phyloP scores from a whole-genome alignment of 1,140 invertebrate species.

The Drosophila pseudoobscura region DNA sequence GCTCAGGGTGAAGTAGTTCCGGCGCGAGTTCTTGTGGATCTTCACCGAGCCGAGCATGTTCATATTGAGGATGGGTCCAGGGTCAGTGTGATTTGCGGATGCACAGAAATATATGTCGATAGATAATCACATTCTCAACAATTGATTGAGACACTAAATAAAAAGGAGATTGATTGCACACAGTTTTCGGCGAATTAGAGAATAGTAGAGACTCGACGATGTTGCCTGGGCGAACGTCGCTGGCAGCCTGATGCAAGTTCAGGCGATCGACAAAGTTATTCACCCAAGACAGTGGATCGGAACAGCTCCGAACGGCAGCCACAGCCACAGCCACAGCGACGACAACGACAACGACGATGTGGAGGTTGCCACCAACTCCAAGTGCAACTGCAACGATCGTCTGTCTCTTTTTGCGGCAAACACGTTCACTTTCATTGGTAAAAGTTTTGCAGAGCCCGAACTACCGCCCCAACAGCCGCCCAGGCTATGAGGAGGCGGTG shows the following conservation, averaged over 20 bases:
- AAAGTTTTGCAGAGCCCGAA: slow-evolving; percentile 49
- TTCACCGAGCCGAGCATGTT: slow-evolving; percentile 77
- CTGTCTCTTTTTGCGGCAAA: slow-evolving; percentile 33
- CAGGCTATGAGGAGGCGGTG: slow-evolving; percentile 1
- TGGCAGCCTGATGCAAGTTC: slow-evolving; percentile 70
- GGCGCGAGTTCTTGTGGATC: slow-evolving; percentile 69
- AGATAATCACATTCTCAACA: slow-evolving; percentile 29
- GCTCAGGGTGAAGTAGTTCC: slow-evolving; percentile 75
- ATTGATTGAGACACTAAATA: background rate
- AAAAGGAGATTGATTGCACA: background rate
- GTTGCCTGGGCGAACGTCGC: slow-evolving; percentile 53
- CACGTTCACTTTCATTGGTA: slow-evolving; percentile 78
- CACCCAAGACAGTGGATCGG: slow-evolving; percentile 62
- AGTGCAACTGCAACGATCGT: slow-evolving; percentile 7
- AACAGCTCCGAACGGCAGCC: slow-evolving; percentile 2
- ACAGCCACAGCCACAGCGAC: slow-evolving; percentile 1
- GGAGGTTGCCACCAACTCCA: slow-evolving; percentile 7
- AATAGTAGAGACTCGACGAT: slow-evolving; percentile 34
- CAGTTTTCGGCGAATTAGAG: too few relatives aligned
- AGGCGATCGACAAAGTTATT: slow-evolving; percentile 76
- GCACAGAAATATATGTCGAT: too few relatives aligned
- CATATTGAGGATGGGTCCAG: slow-evolving; percentile 23
- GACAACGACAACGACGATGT: slow-evolving; percentile 20
- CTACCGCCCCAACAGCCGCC: too few relatives aligned
- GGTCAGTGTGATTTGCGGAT: too few relatives aligned